phyloP scores from a whole-genome alignment of 1,140 invertebrate species.

The Drosophila leontia region DNA sequence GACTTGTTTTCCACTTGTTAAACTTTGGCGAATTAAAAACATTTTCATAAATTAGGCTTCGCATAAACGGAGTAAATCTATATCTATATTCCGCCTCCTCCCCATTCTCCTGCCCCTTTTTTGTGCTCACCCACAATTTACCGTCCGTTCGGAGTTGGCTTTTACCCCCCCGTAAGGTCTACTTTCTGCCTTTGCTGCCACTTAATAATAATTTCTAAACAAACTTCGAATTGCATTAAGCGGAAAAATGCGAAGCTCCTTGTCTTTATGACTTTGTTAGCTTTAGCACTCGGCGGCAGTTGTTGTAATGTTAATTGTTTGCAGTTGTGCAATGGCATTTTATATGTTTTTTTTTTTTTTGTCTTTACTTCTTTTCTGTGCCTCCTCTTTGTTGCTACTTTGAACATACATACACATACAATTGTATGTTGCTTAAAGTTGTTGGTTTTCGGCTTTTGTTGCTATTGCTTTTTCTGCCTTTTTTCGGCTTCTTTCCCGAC shows the following conservation, averaged over 20 bases:
- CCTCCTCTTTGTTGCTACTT: constrained; percentile 31
- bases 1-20: no score
- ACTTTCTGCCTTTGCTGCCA: constrained; percentile 9
- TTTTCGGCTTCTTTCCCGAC: constrained; percentile 70
- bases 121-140: constrained; percentile 41
- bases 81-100: neutral
- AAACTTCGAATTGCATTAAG: constrained; percentile 36
- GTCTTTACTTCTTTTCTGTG: constrained; percentile 24
- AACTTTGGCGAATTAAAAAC: no score
- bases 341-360: constrained; percentile 44
- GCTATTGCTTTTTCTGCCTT: constrained; percentile 43
- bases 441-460: constrained; percentile 23
- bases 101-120: neutral
- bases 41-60: neutral
- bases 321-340: constrained; percentile 74
- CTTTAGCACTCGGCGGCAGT: constrained; percentile 38
- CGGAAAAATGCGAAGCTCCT: constrained; percentile 29
- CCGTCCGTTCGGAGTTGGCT: constrained; percentile 18
- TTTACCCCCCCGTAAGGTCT: constrained; percentile 22
- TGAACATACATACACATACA: constrained; percentile 22
- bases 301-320: constrained; percentile 77
- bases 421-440: constrained; percentile 37
- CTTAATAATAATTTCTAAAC: constrained; percentile 38
- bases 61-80: neutral
- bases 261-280: constrained; percentile 52